These are phyloP conservation scores for Hipparchia semele DNA, from an alignment of 2,888 invertebrate genomes.

Conservation along the genomic window DNA sequence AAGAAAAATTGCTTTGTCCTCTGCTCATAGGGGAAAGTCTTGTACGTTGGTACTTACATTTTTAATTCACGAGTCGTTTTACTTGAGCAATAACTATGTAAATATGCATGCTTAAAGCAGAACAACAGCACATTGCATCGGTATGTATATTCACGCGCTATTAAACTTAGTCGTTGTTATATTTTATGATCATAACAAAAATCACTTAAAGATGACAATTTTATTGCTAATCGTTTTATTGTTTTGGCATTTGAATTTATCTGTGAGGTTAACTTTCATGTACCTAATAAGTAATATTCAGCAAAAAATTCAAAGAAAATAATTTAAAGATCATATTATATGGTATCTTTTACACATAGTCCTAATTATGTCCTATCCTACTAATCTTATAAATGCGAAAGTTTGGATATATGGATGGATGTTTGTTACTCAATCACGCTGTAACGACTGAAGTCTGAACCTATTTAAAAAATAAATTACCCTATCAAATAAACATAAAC, in stretches of 20 bases:
- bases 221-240: slow-evolving; percentile 15
- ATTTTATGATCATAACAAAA: background rate
- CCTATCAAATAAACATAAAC: slow-evolving; percentile 25
- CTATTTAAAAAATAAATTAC: background rate
- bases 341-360: background rate
- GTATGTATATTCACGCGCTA: slow-evolving; percentile 24
- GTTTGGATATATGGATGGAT: no score
- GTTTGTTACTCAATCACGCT: no score
- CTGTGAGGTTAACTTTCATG: background rate
- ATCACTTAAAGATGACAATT: slow-evolving; percentile 14
- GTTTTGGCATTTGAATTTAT: background rate
- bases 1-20: slow-evolving; percentile 50
- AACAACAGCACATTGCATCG: background rate
- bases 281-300: background rate
- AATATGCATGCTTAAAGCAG: slow-evolving; percentile 30
- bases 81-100: slow-evolving; percentile 40
- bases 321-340: background rate
- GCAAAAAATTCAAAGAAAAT: background rate
- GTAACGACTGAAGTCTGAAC: no score
- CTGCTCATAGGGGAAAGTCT: slow-evolving; percentile 44
- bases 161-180: slow-evolving; percentile 8
- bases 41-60: slow-evolving; percentile 39
- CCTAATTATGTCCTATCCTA: no score
- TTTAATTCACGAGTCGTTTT: slow-evolving; percentile 39
- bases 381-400: no score